Percentiles rank a stretch among this genome's conserved stretches.
phyloP scores from a whole-genome alignment of 2,113 vertebrate species.

The Synchiropus splendidus region DNA sequence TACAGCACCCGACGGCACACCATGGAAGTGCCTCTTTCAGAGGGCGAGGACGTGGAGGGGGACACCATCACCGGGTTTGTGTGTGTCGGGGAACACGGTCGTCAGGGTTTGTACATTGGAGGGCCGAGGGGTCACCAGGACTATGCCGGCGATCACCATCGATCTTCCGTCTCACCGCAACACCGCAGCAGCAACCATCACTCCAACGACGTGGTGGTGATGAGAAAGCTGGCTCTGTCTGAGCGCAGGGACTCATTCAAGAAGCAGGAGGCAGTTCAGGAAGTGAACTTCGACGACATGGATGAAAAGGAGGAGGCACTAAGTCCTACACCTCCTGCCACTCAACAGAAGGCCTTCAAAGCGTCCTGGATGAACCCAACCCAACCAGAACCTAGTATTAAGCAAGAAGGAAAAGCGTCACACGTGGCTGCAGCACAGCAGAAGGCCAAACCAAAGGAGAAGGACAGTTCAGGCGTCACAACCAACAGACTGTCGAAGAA shows the following conservation, averaged over 20 bases:
- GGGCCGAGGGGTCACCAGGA: slow-evolving; percentile 52
- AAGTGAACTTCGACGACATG: slow-evolving; percentile 78
- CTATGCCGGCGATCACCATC: slow-evolving; percentile 38
- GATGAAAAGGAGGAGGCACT: slow-evolving; percentile 23
- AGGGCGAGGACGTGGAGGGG: slow-evolving; percentile 54
- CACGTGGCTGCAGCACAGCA: slow-evolving; percentile 40
- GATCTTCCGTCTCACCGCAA: slow-evolving; percentile 21
- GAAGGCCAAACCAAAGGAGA: slow-evolving; percentile 65
- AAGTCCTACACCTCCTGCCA: slow-evolving; percentile 8
- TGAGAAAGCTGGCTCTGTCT: slow-evolving; percentile 80
- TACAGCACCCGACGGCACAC: slow-evolving; percentile 60
- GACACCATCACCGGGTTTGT: slow-evolving; percentile 43
- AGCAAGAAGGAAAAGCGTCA: slow-evolving; percentile 22
- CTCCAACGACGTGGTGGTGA: slow-evolving; percentile 75
- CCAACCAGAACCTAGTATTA: slow-evolving; percentile 10
- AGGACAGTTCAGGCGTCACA: slow-evolving; percentile 12
- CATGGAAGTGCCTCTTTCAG: slow-evolving; percentile 59
- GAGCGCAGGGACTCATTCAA: slow-evolving; percentile 90
- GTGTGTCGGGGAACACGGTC: slow-evolving; percentile 59
- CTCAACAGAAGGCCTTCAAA: slow-evolving; percentile 28
- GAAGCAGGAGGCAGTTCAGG: slow-evolving; percentile 89
- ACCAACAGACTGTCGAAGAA: slow-evolving; percentile 4
- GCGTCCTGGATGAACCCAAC: slow-evolving; percentile 53
- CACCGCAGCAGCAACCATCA: slow-evolving; percentile 39
- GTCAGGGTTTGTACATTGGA: slow-evolving; percentile 46